Evolutionary conservation across 2,113 vertebrate species (phyloP).

Genomic region (Megalops atlanticus): DNA sequence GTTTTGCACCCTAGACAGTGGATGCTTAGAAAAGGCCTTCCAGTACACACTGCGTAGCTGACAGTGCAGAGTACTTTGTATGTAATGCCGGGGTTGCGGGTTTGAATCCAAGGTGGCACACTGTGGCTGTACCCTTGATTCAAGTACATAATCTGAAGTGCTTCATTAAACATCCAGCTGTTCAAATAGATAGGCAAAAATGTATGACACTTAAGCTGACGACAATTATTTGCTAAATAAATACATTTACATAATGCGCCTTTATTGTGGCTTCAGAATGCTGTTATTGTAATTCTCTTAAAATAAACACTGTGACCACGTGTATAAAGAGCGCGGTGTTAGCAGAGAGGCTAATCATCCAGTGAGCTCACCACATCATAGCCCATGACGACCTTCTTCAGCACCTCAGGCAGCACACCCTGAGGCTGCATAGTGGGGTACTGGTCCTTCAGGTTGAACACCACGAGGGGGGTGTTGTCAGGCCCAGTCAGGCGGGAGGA

Average conservation of each 20-base stretch:
- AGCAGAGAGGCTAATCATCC: not conserved
- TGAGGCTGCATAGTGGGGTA: slow-evolving; percentile 89
- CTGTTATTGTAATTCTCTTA: not conserved
- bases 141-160: no score
- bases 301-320: not conserved
- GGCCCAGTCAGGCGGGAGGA: slow-evolving; percentile 82
- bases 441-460: slow-evolving; percentile 84
- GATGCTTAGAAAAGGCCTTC: no score
- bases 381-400: slow-evolving; percentile 85
- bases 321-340: not conserved
- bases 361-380: slow-evolving; percentile 83
- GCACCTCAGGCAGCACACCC: slow-evolving; percentile 86
- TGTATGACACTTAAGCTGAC: no score
- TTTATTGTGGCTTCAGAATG: not conserved
- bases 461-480: slow-evolving; percentile 80
- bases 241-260: not conserved
- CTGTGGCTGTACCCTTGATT: no score
- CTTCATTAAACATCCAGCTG: no score
- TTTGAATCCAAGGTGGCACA: no score
- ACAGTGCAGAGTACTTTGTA: no score
- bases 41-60: no score
- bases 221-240: no score
- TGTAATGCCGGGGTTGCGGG: no score
- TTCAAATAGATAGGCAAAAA: no score
- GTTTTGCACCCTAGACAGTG: no score